phyloP scores from a whole-genome alignment of 2,888 invertebrate genomes.

The Meta bourneti region DNA sequence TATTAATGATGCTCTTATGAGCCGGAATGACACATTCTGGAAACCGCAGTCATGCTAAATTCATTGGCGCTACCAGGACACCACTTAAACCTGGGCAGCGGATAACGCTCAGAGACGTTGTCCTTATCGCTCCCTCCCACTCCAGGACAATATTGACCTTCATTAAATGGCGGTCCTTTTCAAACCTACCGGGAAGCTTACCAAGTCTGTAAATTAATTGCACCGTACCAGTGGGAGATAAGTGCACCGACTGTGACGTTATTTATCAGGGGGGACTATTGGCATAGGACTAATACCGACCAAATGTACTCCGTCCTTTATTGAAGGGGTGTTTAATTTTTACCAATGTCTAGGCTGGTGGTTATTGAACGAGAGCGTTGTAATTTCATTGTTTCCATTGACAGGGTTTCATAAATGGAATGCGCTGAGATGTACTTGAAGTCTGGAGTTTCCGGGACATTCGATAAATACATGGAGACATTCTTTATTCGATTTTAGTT shows the following conservation, averaged over 20 bases:
- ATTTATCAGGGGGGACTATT: slow-evolving; percentile 47
- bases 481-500: too few species aligned
- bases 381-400: not conserved
- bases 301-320: not conserved
- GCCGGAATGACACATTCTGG: slow-evolving; percentile 50
- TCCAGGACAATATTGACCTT: slow-evolving; percentile 59
- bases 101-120: not conserved
- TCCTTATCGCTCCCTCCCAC: slow-evolving; percentile 45
- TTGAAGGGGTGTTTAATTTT: not conserved
- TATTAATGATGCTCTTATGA: slow-evolving; percentile 35
- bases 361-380: not conserved
- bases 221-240: slow-evolving; percentile 14
- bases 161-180: slow-evolving; percentile 47
- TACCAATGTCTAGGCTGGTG: not conserved
- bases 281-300: not conserved
- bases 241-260: slow-evolving; percentile 18
- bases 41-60: slow-evolving; percentile 40
- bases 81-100: slow-evolving; percentile 33
- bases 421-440: too few species aligned
- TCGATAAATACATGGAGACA: too few species aligned
- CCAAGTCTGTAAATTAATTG: slow-evolving; percentile 53
- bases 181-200: slow-evolving; percentile 46
- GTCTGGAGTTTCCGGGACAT: too few species aligned
- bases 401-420: too few species aligned
- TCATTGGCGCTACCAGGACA: slow-evolving; percentile 13